Evolutionary conservation across 1,140 invertebrate species (phyloP).

Genomic region (Lepidurus apus): DNA sequence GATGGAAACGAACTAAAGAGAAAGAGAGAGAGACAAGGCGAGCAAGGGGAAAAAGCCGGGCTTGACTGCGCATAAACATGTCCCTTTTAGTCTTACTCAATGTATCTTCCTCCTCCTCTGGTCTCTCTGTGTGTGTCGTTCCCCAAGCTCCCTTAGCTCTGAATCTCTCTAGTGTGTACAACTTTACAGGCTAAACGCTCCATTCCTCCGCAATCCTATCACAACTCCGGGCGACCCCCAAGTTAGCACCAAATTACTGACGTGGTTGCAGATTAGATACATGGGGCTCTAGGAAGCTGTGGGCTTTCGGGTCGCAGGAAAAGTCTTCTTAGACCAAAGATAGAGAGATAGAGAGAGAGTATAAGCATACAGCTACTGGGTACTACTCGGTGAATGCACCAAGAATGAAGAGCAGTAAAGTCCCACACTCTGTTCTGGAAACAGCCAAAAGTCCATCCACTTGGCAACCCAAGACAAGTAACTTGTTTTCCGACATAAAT

Average conservation of each 20-base stretch:
- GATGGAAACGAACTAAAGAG: neutral
- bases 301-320: neutral
- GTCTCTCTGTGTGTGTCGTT: neutral
- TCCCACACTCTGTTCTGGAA: too few relatives aligned
- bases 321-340: too few relatives aligned
- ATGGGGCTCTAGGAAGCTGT: neutral
- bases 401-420: too few relatives aligned
- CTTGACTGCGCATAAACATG: neutral
- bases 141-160: neutral
- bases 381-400: too few relatives aligned
- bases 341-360: too few relatives aligned
- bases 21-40: too few relatives aligned
- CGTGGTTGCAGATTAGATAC: neutral
- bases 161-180: neutral
- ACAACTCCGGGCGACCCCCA: neutral
- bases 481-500: neutral
- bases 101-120: neutral
- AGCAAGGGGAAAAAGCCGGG: neutral
- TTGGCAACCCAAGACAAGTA: neutral
- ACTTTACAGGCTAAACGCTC: neutral
- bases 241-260: constrained; percentile 7
- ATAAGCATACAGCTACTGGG: too few relatives aligned
- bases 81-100: neutral
- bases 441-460: neutral
- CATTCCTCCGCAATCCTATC: neutral